A percentile compares a stretch with the other conserved stretches of the same genome.
These are phyloP conservation scores for Pipistrellus pipistrellus DNA, from an alignment of 2,797 vertebrate genomes.

Conservation along the genomic window DNA sequence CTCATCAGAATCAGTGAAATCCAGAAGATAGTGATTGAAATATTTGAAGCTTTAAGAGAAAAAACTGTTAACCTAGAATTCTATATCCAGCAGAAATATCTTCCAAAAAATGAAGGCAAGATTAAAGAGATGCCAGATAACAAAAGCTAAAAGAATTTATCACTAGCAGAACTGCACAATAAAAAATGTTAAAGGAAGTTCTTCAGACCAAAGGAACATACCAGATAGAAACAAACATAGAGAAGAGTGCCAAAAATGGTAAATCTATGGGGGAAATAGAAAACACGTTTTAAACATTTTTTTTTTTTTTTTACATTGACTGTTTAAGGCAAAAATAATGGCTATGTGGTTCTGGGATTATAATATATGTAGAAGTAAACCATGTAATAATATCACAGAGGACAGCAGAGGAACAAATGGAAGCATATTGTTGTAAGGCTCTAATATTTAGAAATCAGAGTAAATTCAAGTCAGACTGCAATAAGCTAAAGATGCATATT, in stretches of 20 bases:
- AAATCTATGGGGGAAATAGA: background rate
- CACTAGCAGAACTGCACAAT: background rate
- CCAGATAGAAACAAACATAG: background rate
- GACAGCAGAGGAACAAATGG: background rate
- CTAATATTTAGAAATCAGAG: background rate
- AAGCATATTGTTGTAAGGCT: background rate
- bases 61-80: slow-evolving; percentile 1
- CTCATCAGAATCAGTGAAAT: background rate
- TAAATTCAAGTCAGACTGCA: background rate
- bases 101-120: slow-evolving; percentile 42
- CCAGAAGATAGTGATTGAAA: background rate
- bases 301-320: background rate
- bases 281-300: background rate
- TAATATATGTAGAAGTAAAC: background rate
- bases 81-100: background rate
- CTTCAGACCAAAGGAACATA: slow-evolving; percentile 20
- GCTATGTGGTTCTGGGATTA: background rate
- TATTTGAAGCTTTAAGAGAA: background rate
- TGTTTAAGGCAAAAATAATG: slow-evolving; percentile 34
- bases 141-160: slow-evolving; percentile 1
- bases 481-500: background rate
- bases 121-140: background rate
- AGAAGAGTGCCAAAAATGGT: background rate
- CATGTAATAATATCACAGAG: background rate
- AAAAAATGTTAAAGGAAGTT: background rate